Conservation (phyloP, 2,888 invertebrate genomes). For the Argynnis bischoffii region DNA sequence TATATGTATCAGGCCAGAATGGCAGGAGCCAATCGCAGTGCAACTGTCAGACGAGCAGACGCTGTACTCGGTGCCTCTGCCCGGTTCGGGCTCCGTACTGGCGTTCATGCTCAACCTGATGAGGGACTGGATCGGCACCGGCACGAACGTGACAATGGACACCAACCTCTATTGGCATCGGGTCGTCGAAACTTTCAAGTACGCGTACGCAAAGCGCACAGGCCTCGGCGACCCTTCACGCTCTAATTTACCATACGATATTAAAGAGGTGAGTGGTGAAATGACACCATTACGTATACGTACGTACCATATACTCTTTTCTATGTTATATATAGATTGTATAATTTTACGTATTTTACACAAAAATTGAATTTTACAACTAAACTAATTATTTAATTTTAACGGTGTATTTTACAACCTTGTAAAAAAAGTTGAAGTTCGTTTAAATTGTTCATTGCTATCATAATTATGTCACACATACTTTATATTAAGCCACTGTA, state of each 20-base stretch:
- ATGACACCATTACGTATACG: too few species aligned
- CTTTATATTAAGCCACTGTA: too few species aligned
- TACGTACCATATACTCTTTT: too few species aligned
- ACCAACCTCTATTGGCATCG: slow-evolving; percentile 86
- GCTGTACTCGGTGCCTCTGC: slow-evolving; percentile 90
- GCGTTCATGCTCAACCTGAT: slow-evolving; percentile 92
- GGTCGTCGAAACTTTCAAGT: slow-evolving; percentile 94
- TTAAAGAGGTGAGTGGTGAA: slow-evolving; percentile 5
- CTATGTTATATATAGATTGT: too few species aligned
- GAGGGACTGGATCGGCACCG: slow-evolving; percentile 78
- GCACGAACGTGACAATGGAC: slow-evolving; percentile 55
- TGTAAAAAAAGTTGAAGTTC: too few species aligned
- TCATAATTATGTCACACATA: too few species aligned
- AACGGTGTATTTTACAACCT: too few species aligned
- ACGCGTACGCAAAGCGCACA: slow-evolving; percentile 92
- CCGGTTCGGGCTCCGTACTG: slow-evolving; percentile 92
- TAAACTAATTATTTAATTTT: too few species aligned
- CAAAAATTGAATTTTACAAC: too few species aligned
- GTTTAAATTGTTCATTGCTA: too few species aligned
- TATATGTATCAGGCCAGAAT: slow-evolving; percentile 75
- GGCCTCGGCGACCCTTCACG: slow-evolving; percentile 88
- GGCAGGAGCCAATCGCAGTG: slow-evolving; percentile 84
- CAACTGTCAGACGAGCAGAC: slow-evolving; percentile 83
- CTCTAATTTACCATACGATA: slow-evolving; percentile 46
- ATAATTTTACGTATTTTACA: too few species aligned